Evolutionary conservation across 2,113 vertebrate genomes (phyloP).

Genomic region (Chrysochloris asiatica): DNA sequence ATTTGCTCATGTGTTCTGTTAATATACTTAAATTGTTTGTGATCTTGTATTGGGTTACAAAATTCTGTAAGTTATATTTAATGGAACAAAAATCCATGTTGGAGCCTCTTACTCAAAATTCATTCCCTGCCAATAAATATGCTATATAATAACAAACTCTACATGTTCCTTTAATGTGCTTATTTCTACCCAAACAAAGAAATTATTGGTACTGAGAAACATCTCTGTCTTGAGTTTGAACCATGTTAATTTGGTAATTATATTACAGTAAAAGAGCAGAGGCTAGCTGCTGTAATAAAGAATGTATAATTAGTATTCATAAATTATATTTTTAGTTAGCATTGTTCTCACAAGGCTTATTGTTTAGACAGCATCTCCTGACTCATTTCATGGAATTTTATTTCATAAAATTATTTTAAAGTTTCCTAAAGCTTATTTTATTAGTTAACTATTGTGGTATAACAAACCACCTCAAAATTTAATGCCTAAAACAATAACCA

Average conservation of each 20-base stretch:
- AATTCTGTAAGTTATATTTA: neutral
- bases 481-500: neutral
- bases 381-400: neutral
- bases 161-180: constrained; percentile 1
- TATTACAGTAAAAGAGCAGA: constrained; percentile 19
- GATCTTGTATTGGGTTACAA: neutral
- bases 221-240: constrained; percentile 48
- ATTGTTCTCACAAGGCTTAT: constrained; percentile 46
- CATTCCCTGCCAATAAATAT: constrained; percentile 28
- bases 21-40: neutral
- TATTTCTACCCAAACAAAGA: constrained; percentile 30
- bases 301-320: constrained; percentile 16
- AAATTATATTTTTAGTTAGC: constrained; percentile 53
- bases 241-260: constrained; percentile 15
- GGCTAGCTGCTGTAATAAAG: neutral
- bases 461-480: constrained; percentile 1
- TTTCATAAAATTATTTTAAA: constrained; percentile 47
- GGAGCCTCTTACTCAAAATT: constrained; percentile 28
- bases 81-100: constrained; percentile 39
- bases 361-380: constrained; percentile 19
- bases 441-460: constrained; percentile 18
- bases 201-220: constrained; percentile 31
- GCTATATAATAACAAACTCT: constrained; percentile 17
- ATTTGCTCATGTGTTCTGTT: neutral
- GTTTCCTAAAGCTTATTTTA: constrained; percentile 40